These are phyloP conservation scores for Drosophila infuscata DNA, from an alignment of 2,888 invertebrate species.

Conservation along the genomic window DNA sequence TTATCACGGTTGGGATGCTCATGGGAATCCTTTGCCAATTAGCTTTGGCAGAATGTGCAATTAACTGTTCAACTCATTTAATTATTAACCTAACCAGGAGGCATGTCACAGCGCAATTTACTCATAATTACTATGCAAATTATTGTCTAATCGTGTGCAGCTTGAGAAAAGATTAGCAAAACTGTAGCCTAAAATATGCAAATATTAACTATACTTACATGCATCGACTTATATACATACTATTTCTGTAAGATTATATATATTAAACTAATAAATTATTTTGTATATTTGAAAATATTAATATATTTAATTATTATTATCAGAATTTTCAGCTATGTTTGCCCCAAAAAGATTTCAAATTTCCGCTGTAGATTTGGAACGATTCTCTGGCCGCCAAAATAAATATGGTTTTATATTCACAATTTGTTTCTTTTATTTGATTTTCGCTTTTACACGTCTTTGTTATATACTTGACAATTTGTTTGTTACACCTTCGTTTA, in stretches of 20 bases:
- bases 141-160: not conserved
- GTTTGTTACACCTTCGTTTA: conserved; percentile 53
- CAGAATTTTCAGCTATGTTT: not conserved
- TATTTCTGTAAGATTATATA: conserved; percentile 22
- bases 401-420: conserved; percentile 44
- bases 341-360: not conserved
- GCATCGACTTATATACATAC: conserved; percentile 24
- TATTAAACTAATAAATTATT: conserved; percentile 67
- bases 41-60: conserved; percentile 63
- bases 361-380: not conserved
- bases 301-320: not conserved
- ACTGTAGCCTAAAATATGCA: conserved; percentile 30
- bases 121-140: conserved; percentile 21
- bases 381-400: not conserved
- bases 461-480: conserved; percentile 68
- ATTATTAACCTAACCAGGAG: conserved; percentile 50
- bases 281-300: conserved; percentile 31
- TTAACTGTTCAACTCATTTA: conserved; percentile 51
- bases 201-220: conserved; percentile 30
- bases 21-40: conserved; percentile 65
- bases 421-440: conserved; percentile 68
- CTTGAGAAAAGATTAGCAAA: conserved; percentile 14
- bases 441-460: conserved; percentile 69
- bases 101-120: conserved; percentile 52
- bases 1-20: conserved; percentile 4